phyloP scores from a whole-genome alignment of 2,113 vertebrate genomes.

The Dolichallabes microphthalmus region DNA sequence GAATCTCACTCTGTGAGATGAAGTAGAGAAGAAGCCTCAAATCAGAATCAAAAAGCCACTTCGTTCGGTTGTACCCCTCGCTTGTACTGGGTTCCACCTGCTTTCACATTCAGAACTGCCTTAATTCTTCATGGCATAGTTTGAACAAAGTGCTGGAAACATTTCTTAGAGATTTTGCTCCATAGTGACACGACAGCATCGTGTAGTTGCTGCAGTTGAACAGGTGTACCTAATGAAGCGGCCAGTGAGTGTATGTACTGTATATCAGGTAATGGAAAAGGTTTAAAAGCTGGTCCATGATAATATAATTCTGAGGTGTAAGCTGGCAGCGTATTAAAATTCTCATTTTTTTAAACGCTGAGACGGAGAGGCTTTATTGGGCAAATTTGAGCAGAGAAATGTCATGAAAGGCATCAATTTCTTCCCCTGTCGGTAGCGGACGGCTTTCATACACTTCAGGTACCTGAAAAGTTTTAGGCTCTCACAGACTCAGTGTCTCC shows the following conservation, averaged over 20 bases:
- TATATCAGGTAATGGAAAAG: neutral
- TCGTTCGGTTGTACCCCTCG: no score
- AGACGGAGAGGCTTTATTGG: neutral
- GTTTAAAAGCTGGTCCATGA: neutral
- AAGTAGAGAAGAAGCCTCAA: neutral
- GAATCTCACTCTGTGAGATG: neutral
- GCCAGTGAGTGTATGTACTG: no score
- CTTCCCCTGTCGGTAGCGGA: neutral
- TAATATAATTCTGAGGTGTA: neutral
- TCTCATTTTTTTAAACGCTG: neutral
- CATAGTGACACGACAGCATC: no score
- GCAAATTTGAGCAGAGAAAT: neutral
- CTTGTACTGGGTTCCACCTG: no score
- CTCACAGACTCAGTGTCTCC: neutral
- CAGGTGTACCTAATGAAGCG: no score
- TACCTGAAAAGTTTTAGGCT: neutral
- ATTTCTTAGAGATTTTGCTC: no score
- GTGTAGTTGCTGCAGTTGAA: no score
- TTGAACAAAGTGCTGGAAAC: no score
- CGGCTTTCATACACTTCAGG: neutral
- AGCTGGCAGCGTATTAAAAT: neutral
- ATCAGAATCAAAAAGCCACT: neutral
- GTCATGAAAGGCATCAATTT: neutral
- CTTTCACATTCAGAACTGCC: no score
- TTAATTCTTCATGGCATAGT: no score